phyloP scores from a whole-genome alignment of 2,888 invertebrate species.

The Lagria hirta region DNA sequence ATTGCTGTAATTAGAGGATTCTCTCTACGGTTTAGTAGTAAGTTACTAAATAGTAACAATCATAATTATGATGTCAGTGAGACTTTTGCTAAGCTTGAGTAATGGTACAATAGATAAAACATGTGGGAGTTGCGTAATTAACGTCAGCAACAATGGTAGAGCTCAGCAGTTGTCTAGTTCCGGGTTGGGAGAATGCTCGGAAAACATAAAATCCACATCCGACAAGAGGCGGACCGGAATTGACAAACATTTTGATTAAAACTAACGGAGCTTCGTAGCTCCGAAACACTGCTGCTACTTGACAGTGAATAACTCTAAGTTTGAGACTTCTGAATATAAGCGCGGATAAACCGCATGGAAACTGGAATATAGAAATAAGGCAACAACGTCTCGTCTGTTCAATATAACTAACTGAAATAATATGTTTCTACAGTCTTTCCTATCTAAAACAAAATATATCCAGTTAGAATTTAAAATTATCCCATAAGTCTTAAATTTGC shows the following conservation, averaged over 20 bases:
- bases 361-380: too few relatives aligned
- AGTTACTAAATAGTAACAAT: conserved; percentile 18
- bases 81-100: not conserved
- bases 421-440: too few relatives aligned
- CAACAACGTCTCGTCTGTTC: too few relatives aligned
- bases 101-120: not conserved
- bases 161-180: conserved; percentile 16
- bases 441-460: too few relatives aligned
- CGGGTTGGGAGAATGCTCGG: conserved; percentile 15
- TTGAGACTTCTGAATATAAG: conserved; percentile 14
- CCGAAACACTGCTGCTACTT: conserved; percentile 2
- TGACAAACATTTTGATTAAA: conserved; percentile 34
- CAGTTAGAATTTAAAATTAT: too few relatives aligned
- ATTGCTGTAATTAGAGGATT: too few relatives aligned
- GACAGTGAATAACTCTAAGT: conserved; percentile 16
- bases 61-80: conserved; percentile 21
- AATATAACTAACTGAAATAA: too few relatives aligned
- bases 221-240: conserved; percentile 27
- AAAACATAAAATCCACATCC: conserved; percentile 24
- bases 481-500: too few relatives aligned
- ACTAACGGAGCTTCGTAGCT: conserved; percentile 25
- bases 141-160: conserved; percentile 17
- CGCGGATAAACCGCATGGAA: conserved; percentile 11
- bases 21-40: too few relatives aligned
- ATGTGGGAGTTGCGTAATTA: conserved; percentile 19